Conservation (phyloP, 2,888 invertebrate genomes). For the Emmelina monodactyla region DNA sequence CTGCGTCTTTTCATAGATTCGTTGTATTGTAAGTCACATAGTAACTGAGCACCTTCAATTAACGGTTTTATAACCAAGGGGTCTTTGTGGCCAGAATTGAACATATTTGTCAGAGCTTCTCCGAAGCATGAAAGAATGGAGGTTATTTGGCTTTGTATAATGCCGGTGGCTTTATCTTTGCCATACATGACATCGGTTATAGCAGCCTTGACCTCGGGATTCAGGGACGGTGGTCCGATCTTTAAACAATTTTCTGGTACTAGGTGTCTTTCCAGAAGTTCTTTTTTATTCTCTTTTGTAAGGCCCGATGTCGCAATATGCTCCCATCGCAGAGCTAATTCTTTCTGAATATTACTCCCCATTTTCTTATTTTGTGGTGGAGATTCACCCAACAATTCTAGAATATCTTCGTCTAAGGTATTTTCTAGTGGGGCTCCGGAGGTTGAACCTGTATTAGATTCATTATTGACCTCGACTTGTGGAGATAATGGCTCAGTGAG, state of each 20-base stretch:
- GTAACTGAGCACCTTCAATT: too few relatives aligned
- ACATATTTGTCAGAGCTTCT: not conserved
- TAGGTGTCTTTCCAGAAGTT: not conserved
- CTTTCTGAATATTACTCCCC: constrained; percentile 1
- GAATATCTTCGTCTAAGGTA: constrained; percentile 1
- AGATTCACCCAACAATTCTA: not conserved
- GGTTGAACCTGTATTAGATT: not conserved
- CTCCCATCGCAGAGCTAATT: constrained; percentile 2
- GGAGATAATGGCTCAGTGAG: not conserved
- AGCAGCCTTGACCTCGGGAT: constrained; percentile 1
- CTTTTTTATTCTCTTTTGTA: not conserved
- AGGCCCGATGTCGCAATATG: not conserved
- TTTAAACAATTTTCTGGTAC: constrained; percentile 1
- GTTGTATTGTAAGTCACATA: not conserved
- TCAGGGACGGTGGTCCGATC: not conserved
- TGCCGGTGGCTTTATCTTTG: not conserved
- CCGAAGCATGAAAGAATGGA: constrained; percentile 1
- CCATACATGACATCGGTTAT: not conserved
- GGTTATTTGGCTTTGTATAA: constrained; percentile 1
- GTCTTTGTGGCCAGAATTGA: not conserved
- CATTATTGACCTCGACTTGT: not conserved
- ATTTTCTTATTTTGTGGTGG: not conserved
- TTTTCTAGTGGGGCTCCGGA: not conserved
- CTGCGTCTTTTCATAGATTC: constrained; percentile 1
- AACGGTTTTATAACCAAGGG: too few relatives aligned